phyloP scores from a whole-genome alignment of 2,797 vertebrate species.

The Natrix natrix region DNA sequence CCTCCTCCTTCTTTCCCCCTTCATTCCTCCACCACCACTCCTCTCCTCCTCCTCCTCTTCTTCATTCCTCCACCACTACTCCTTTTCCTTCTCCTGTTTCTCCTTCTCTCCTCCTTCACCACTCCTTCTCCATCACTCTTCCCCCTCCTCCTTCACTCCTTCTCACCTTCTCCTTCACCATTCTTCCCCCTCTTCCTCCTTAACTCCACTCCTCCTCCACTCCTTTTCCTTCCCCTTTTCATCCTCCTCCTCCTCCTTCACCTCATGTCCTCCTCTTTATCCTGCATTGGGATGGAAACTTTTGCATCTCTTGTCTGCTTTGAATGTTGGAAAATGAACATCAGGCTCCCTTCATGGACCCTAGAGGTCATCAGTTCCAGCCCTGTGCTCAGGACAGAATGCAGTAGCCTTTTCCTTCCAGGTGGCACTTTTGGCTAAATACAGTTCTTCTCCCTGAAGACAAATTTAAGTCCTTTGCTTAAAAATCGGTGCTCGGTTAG shows the following conservation, averaged over 20 bases:
- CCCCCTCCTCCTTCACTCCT: background rate
- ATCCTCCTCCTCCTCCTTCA: too few relatives aligned
- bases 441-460: too few relatives aligned
- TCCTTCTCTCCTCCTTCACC: background rate
- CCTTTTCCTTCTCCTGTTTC: background rate
- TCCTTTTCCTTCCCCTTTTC: too few relatives aligned
- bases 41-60: too few relatives aligned
- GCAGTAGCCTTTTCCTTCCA: too few relatives aligned
- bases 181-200: background rate
- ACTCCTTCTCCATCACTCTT: too few relatives aligned
- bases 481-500: background rate
- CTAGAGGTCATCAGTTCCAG: background rate
- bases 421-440: too few relatives aligned
- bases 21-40: too few relatives aligned
- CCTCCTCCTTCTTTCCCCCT: too few relatives aligned
- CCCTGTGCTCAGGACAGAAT: background rate
- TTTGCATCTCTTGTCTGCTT: background rate
- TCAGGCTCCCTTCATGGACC: background rate
- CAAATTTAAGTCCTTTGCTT: background rate
- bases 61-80: background rate
- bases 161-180: too few relatives aligned
- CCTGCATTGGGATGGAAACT: background rate
- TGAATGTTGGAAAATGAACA: background rate
- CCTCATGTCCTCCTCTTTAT: too few relatives aligned
- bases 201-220: too few relatives aligned